Base-by-base conservation (phyloP, 2,888 invertebrate species). In the Mycogona germanica region DNA sequence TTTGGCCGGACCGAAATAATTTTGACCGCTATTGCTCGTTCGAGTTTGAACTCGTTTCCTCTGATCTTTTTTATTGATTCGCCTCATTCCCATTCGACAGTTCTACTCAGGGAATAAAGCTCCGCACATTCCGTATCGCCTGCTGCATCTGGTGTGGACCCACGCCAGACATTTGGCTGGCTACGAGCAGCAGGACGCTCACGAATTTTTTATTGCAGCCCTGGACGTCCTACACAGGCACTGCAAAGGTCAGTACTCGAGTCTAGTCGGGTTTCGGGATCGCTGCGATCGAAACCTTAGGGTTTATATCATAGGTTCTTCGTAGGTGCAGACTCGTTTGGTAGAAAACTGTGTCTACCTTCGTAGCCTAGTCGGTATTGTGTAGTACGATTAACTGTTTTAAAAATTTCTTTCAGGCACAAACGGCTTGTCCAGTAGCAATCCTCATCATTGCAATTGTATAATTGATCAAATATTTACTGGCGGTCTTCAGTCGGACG, bases 401-500 rank as follows among this genome's bases (percentile, higher is more conserved):
- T 26, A 14, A 26, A n/a, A 35, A 35, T 30, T 30, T 53, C 21
- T 49, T 47, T 53, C 55, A 69, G 69, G 67, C 46, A 64, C 64
- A 49, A 68, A 66, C 60, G 68, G 67, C 19, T 56, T 64, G 38
- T 65, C 66, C 37, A 65, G 57, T 47, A 64, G 58, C 50, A 70
- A 68, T 60, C 68, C 70, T 37, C 69, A 69, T 55, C 68, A 71
- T 61, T 96, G 96, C 73, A 84, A 87, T 65, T 96, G 96, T 72
- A 95, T 97, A 63, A 92, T 97, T 62, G 93, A 97, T 72, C 87
- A 92, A 72, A 92, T 96, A 64, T 98, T 97, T 68, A 92, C 92
- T 1, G 97, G 97, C 12, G 85, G 88, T 35, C 73, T 97, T 55
- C 95, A 96, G 70, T 95, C 93, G 62, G 96, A 96, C 70, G 87